Percentiles rank a stretch among this genome's conserved stretches.
These are phyloP conservation scores for Leptarthrus brevirostris DNA, from an alignment of 2,888 invertebrate species.

Conservation along the genomic window DNA sequence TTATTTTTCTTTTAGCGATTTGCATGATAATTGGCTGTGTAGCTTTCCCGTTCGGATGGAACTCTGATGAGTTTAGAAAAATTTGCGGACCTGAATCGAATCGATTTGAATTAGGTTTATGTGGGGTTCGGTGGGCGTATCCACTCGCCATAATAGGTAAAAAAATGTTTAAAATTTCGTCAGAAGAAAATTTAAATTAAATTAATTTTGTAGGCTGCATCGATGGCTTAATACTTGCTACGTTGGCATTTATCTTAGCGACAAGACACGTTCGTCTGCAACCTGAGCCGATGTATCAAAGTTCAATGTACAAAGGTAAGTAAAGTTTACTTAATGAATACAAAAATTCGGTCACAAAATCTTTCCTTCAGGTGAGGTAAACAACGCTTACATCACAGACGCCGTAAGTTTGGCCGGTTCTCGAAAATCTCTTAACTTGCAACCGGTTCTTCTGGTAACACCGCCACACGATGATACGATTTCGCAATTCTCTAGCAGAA, in stretches of 20 bases:
- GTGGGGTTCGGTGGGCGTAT: constrained; percentile 93
- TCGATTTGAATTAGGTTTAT: constrained; percentile 82
- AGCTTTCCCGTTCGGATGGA: constrained; percentile 93
- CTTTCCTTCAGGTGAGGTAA: constrained; percentile 80
- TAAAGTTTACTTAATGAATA: background rate
- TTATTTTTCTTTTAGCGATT: constrained; percentile 76
- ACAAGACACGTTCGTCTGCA: constrained; percentile 84
- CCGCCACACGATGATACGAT: constrained; percentile 75
- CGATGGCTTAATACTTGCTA: constrained; percentile 86
- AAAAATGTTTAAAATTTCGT: background rate
- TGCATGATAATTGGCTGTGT: constrained; percentile 89
- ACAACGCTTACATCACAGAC: constrained; percentile 88
- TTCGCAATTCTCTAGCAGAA: constrained; percentile 82
- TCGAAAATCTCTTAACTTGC: constrained; percentile 85
- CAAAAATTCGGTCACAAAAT: too few species aligned
- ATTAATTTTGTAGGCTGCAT: constrained; percentile 70
- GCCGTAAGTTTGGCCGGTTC: constrained; percentile 86
- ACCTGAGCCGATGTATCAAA: constrained; percentile 81
- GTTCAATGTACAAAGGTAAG: constrained; percentile 76
- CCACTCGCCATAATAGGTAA: constrained; percentile 86
- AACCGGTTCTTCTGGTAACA: constrained; percentile 80
- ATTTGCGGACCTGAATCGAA: constrained; percentile 88
- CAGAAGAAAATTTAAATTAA: background rate
- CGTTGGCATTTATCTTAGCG: constrained; percentile 92
- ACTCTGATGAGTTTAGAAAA: constrained; percentile 81